phyloP scores from a whole-genome alignment of 1,140 invertebrate species.

The Cydia strobilella region DNA sequence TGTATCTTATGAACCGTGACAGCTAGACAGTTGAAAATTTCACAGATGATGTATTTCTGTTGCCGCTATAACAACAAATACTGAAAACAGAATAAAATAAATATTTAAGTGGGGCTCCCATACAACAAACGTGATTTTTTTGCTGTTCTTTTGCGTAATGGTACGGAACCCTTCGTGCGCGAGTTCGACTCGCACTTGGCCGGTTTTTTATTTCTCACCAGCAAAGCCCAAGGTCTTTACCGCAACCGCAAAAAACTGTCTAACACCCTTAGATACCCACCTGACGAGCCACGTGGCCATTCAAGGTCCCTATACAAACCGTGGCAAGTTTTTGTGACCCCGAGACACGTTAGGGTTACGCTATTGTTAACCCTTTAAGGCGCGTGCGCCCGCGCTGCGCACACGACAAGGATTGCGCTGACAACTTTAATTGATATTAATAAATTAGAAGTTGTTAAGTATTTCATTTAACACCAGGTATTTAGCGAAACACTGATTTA shows the following conservation, averaged over 20 bases:
- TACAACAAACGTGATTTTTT: no score
- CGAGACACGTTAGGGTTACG: slow-evolving; percentile 14
- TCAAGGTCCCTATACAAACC: slow-evolving; percentile 18
- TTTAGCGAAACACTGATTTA: no score
- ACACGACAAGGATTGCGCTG: not conserved
- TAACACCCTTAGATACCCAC: slow-evolving; percentile 6
- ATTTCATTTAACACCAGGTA: not conserved
- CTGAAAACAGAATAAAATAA: no score
- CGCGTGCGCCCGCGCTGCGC: not conserved
- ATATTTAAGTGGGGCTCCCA: no score
- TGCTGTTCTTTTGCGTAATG: no score
- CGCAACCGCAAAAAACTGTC: not conserved
- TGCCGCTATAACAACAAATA: no score
- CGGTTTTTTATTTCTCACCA: not conserved
- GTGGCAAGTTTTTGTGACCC: slow-evolving; percentile 13
- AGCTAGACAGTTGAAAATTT: no score
- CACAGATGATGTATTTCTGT: no score
- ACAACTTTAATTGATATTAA: slow-evolving; percentile 1
- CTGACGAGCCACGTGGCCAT: slow-evolving; percentile 3
- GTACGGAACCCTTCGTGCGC: no score
- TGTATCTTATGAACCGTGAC: no score
- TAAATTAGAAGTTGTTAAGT: not conserved
- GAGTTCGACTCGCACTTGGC: no score
- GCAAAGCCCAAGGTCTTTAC: not conserved
- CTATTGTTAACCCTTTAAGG: slow-evolving; percentile 13